phyloP scores from a whole-genome alignment of 2,113 vertebrate genomes.

The Caracal caracal region DNA sequence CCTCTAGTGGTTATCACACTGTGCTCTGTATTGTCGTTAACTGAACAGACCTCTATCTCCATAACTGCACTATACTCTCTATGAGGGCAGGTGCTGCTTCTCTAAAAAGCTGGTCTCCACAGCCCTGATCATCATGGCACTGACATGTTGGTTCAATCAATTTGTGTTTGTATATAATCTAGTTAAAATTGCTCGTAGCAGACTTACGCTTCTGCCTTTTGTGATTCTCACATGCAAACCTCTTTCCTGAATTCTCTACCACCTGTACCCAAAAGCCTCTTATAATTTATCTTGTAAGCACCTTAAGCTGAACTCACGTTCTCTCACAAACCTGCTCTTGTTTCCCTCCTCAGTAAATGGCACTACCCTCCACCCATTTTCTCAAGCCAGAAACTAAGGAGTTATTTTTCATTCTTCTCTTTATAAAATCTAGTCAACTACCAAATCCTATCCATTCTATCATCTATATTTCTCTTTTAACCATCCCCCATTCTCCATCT shows the following conservation, averaged over 20 bases:
- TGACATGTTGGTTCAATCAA: neutral
- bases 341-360: constrained; percentile 10
- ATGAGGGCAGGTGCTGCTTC: neutral
- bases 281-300: neutral
- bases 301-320: neutral
- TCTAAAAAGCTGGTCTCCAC: neutral
- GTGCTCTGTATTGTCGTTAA: neutral
- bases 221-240: constrained; percentile 7
- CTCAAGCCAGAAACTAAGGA: constrained; percentile 11
- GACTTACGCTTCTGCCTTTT: constrained; percentile 30
- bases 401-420: constrained; percentile 56
- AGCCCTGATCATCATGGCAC: neutral
- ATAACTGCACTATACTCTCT: neutral
- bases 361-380: neutral
- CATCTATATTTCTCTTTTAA: neutral
- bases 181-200: constrained; percentile 43
- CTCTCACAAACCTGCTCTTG: constrained; percentile 27
- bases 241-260: constrained; percentile 7
- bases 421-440: constrained; percentile 58
- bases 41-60: neutral
- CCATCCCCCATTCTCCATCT: constrained; percentile 48
- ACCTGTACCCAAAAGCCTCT: neutral
- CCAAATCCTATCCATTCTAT: constrained; percentile 18
- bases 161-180: constrained; percentile 12
- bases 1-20: neutral